These are phyloP conservation scores for Pardalotus punctatus DNA, from an alignment of 2,113 vertebrate genomes.

Conservation along the genomic window DNA sequence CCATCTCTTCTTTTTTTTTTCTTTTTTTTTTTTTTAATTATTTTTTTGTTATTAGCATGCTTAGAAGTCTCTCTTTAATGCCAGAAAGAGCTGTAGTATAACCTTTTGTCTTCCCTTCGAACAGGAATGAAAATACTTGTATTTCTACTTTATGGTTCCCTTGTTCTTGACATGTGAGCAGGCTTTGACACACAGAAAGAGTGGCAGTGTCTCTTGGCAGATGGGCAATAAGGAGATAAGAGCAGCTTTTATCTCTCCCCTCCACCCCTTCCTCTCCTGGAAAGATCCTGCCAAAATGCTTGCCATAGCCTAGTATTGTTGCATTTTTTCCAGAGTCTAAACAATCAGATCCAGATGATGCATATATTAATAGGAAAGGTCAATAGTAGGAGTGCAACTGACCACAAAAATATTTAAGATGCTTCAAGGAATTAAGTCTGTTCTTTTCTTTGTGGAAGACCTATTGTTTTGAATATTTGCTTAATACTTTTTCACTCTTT, in stretches of 20 bases:
- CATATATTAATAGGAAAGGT: background rate
- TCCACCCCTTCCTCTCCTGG: background rate
- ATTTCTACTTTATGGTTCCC: background rate
- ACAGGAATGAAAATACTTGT: background rate
- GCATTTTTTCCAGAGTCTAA: background rate
- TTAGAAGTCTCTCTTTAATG: background rate
- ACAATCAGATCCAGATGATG: background rate
- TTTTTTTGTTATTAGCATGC: background rate
- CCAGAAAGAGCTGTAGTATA: background rate
- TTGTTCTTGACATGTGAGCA: background rate
- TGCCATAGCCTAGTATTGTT: background rate
- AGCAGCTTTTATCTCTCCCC: background rate
- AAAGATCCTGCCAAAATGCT: background rate
- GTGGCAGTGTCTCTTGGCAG: background rate
- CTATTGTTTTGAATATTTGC: background rate
- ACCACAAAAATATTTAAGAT: background rate
- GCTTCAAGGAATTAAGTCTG: background rate
- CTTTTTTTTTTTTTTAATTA: too few relatives aligned
- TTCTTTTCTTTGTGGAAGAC: background rate
- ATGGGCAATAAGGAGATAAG: background rate
- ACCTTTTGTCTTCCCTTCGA: constrained; percentile 4
- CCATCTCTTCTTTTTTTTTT: background rate
- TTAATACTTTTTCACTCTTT: background rate
- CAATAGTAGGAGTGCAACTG: background rate
- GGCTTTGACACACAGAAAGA: constrained; percentile 8